Conservation (phyloP, 2,797 vertebrate genomes). For the Cetoscarus ocellatus region DNA sequence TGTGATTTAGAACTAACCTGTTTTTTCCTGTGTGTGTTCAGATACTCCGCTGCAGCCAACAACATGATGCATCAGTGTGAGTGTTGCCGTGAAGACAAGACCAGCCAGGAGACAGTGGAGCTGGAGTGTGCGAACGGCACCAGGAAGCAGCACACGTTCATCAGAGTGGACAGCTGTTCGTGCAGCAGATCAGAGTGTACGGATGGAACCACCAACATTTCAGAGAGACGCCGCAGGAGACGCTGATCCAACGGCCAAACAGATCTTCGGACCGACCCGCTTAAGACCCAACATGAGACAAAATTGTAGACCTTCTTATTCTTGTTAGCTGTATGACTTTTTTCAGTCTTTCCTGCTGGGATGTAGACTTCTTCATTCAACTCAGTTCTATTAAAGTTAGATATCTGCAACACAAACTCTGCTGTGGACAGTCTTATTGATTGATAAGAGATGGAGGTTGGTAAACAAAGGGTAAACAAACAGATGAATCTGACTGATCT, state of each 20-base stretch:
- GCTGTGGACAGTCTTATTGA: neutral
- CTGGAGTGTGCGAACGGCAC: slow-evolving; percentile 82
- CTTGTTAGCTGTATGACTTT: neutral
- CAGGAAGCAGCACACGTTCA: slow-evolving; percentile 75
- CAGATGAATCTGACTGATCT: no score
- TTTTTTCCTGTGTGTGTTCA: slow-evolving; percentile 55
- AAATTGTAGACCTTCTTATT: neutral
- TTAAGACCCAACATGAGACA: neutral
- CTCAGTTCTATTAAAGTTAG: slow-evolving; percentile 43
- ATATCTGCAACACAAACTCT: slow-evolving; percentile 46
- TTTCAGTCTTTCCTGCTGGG: slow-evolving; percentile 34
- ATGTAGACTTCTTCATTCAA: slow-evolving; percentile 19
- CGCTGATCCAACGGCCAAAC: slow-evolving; percentile 25
- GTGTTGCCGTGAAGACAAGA: slow-evolving; percentile 88
- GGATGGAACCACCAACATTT: accelerated
- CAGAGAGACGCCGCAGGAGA: slow-evolving; percentile 31
- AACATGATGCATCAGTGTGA: slow-evolving; percentile 83
- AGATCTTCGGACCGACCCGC: neutral
- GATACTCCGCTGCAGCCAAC: slow-evolving; percentile 86
- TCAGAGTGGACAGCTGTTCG: slow-evolving; percentile 81
- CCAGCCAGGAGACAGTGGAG: slow-evolving; percentile 74
- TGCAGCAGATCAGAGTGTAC: slow-evolving; percentile 74
- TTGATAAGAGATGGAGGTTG: neutral
- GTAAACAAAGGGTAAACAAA: no score
- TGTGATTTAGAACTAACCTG: neutral